Conservation (phyloP, 23 tunicate genomes). For the Ascidia mentula region DNA sequence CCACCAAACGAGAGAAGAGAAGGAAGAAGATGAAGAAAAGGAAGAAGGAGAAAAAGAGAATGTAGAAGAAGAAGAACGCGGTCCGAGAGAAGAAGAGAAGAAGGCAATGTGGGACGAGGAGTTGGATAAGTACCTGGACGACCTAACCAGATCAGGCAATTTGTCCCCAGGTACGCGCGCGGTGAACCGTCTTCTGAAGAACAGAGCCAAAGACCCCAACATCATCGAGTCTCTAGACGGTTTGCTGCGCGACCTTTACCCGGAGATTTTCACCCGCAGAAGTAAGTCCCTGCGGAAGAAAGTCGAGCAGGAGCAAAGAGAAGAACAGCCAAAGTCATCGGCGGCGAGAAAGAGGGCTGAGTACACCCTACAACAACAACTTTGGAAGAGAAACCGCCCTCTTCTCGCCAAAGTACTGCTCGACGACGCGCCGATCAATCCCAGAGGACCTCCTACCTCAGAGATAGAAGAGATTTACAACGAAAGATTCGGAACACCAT, state of each 20-base stretch:
- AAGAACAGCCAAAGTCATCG: neutral
- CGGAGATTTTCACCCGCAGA: neutral
- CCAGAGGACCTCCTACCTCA: conserved; percentile 2
- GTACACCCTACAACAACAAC: neutral
- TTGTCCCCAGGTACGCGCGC: conserved; percentile 2
- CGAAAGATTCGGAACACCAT: neutral
- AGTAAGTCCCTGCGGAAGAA: neutral
- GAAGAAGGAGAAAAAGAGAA: too few species aligned
- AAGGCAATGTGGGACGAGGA: too few species aligned
- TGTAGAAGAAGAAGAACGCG: too few species aligned
- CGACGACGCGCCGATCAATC: conserved; percentile 8
- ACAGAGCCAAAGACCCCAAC: neutral
- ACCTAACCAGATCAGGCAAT: too few species aligned
- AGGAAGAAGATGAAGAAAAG: too few species aligned
- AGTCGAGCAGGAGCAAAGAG: neutral
- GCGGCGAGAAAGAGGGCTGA: conserved; percentile 4
- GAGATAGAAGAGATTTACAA: neutral
- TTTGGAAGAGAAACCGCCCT: neutral
- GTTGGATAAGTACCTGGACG: too few species aligned
- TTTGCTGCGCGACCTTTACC: neutral
- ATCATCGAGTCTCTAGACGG: neutral
- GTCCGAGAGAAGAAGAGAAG: too few species aligned
- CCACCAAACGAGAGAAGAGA: too few species aligned
- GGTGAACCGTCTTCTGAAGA: neutral
- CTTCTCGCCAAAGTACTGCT: neutral